A percentile compares a stretch with the other conserved stretches of the same genome.
These are phyloP conservation scores for Laterallus jamaicensis DNA, from an alignment of 2,113 vertebrate species.

Conservation along the genomic window DNA sequence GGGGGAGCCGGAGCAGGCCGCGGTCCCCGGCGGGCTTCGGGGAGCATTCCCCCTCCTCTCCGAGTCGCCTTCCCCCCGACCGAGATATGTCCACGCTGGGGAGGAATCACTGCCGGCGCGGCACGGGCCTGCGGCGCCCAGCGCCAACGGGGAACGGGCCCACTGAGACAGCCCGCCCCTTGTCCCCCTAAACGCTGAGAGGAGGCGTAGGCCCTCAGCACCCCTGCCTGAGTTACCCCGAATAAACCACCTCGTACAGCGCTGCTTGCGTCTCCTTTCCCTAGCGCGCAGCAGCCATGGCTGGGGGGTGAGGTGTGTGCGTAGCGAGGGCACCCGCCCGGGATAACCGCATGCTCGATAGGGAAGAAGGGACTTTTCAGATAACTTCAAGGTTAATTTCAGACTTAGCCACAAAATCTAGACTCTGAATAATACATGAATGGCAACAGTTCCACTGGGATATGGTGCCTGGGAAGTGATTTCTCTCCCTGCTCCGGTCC, in stretches of 20 bases:
- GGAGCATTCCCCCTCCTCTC: neutral
- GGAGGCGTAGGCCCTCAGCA: accelerated
- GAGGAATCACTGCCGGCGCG: neutral
- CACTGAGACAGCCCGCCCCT: accelerated
- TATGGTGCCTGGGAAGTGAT: neutral
- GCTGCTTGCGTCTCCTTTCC: neutral
- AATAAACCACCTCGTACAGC: neutral
- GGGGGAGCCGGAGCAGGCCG: neutral
- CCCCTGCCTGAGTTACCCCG: neutral
- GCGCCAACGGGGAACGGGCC: neutral
- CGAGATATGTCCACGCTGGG: neutral
- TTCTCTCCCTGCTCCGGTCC: neutral
- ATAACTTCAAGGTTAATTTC: constrained; percentile 5
- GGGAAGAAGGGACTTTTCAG: neutral
- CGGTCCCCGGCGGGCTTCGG: neutral
- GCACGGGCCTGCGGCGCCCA: neutral
- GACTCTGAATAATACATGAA: constrained; percentile 19
- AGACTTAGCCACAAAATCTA: neutral
- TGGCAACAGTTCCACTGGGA: neutral
- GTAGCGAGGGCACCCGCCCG: neutral
- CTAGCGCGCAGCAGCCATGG: accelerated
- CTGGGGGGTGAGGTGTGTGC: neutral
- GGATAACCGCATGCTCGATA: neutral
- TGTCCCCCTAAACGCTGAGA: accelerated
- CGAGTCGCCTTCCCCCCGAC: too few relatives aligned